Base-by-base conservation (phyloP, 1,140 invertebrate genomes). In the Asobara japonica region DNA sequence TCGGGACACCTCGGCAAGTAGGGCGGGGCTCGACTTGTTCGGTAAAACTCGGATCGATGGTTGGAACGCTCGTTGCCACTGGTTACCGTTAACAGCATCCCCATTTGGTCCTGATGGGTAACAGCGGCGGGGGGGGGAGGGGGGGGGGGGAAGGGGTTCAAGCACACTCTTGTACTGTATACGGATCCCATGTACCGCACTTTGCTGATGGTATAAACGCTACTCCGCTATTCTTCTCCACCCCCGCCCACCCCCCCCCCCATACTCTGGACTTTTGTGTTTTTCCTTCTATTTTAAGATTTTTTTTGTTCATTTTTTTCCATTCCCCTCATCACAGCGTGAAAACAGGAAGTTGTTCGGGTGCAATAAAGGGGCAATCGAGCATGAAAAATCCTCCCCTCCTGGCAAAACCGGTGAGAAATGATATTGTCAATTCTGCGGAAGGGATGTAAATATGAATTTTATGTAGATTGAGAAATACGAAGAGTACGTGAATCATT, bases 41-140 rank as follows among this genome's bases (percentile, higher is more conserved):
- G 84, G 84, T 83, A 85, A 87, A 86, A 83, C 80, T 84, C 82
- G 84, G 86, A 88, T 87, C 86, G 84, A 88, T 87, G 85, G 25
- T 86, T 85, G 85, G 84, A 81, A 86, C 82, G 83, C 62, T 25
- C 82, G 86, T 87, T 87, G 86, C 85, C 73, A 87, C 69, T 85
- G 86, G 85, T 85, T 85, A 87, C 85, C 80, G 82, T 87, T 86
- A 87, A 87, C 84, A 82, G 82, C 84, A 86, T 87, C 83, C 84
- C 80, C 48, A 30, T 51, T 56, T 56, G 20, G 51, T 56, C 51
- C 51, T 56, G 51, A 3, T 10, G n/a, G n/a, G n/a, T n/a, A n/a
- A n/a, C n/a, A n/a, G n/a, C n/a, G n/a, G n/a, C n/a, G n/a, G n/a
- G n/a, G n/a, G n/a, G n/a, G n/a, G n/a, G n/a, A n/a, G n/a, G n/a